phyloP scores from a whole-genome alignment of 2,888 invertebrate species.

The Byasa hedistus region DNA sequence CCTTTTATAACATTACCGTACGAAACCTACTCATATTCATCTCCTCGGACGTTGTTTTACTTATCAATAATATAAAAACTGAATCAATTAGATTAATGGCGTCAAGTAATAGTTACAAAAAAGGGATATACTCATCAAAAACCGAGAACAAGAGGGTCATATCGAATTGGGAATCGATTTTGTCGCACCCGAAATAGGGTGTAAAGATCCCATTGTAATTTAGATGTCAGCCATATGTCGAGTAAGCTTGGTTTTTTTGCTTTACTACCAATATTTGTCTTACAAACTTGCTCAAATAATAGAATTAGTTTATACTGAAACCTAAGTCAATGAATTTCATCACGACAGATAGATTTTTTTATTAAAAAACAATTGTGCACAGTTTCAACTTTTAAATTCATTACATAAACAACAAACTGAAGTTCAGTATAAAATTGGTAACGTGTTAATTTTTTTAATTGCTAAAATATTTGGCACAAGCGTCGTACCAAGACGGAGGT shows the following conservation, averaged over 20 bases:
- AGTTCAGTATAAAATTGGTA: no score
- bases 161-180: slow-evolving; percentile 77
- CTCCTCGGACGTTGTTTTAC: background rate
- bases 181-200: slow-evolving; percentile 76
- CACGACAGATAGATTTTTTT: no score
- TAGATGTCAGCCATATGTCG: slow-evolving; percentile 74
- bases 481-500: no score
- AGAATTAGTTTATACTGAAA: no score
- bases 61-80: slow-evolving; percentile 35
- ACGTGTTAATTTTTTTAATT: no score
- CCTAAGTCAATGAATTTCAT: no score
- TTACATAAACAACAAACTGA: no score
- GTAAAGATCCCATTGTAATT: slow-evolving; percentile 74
- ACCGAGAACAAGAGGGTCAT: slow-evolving; percentile 67
- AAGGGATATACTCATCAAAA: slow-evolving; percentile 51
- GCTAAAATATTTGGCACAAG: no score
- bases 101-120: slow-evolving; percentile 14
- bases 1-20: no score
- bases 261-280: slow-evolving; percentile 38
- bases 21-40: no score
- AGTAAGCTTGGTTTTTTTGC: slow-evolving; percentile 43
- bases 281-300: background rate
- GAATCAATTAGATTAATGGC: slow-evolving; percentile 17
- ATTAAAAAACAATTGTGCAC: no score
- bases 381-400: no score